phyloP scores from a whole-genome alignment of 2,888 invertebrate genomes.

The Cephalotes varians region DNA sequence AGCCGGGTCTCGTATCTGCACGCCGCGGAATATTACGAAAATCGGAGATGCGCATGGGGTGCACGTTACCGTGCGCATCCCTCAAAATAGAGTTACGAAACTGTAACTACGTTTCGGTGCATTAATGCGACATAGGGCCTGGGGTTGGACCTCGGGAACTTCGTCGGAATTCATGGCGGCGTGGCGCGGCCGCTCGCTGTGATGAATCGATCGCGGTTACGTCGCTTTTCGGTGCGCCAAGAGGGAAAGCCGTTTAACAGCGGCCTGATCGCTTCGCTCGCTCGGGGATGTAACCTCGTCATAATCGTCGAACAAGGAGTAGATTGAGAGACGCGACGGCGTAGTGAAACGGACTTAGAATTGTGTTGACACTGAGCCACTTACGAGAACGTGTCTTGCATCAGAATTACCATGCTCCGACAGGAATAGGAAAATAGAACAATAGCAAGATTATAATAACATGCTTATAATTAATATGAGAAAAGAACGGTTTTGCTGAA shows the following conservation, averaged over 20 bases:
- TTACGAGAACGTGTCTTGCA: neutral
- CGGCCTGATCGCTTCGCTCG: conserved; percentile 18
- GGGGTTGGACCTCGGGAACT: conserved; percentile 67
- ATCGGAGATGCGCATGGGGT: conserved; percentile 52
- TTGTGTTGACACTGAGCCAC: neutral
- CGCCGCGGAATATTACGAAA: conserved; percentile 75
- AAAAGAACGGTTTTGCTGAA: too few relatives aligned
- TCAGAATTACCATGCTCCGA: neutral
- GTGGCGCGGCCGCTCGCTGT: conserved; percentile 58
- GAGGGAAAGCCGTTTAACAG: conserved; percentile 41
- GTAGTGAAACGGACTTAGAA: neutral
- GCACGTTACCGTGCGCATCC: conserved; percentile 74
- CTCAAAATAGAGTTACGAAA: conserved; percentile 83
- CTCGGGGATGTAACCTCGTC: conserved; percentile 12
- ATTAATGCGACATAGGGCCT: conserved; percentile 76
- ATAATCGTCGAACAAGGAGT: conserved; percentile 31
- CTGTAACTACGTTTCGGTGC: conserved; percentile 84
- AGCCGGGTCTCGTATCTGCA: conserved; percentile 67
- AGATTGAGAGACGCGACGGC: neutral
- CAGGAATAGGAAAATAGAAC: neutral
- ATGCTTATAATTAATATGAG: neutral
- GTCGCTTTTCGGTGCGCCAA: conserved; percentile 63
- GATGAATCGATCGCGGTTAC: conserved; percentile 79
- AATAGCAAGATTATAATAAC: neutral
- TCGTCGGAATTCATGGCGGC: conserved; percentile 68